These are phyloP conservation scores for Planiliza haematocheilus DNA, from an alignment of 2,113 vertebrate genomes.

Conservation along the genomic window DNA sequence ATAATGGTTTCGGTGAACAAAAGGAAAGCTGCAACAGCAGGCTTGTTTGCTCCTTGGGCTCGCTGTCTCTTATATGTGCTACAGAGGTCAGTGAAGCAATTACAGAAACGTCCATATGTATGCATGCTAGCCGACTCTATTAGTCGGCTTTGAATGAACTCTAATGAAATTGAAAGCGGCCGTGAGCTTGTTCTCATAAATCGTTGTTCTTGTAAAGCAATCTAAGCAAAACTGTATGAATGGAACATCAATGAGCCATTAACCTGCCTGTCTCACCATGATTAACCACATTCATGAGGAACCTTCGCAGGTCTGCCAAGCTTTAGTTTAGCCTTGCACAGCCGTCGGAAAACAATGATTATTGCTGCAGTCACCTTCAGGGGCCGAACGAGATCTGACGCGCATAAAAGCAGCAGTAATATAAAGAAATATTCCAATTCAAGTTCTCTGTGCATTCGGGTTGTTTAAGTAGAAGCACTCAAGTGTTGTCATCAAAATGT, in stretches of 20 bases:
- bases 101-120: too few species aligned
- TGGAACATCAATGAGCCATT: constrained; percentile 1
- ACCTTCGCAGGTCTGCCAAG: background rate
- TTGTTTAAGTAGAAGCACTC: too few species aligned
- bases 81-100: background rate
- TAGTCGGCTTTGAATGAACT: too few species aligned
- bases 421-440: too few species aligned
- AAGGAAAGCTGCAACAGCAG: constrained; percentile 1
- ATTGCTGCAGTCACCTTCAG: too few species aligned
- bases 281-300: constrained; percentile 2
- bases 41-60: constrained; percentile 1
- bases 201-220: background rate
- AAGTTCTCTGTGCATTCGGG: too few species aligned
- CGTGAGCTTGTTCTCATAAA: background rate
- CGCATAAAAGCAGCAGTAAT: too few species aligned
- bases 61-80: background rate
- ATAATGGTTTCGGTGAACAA: constrained; percentile 19
- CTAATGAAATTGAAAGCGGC: background rate
- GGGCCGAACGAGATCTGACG: too few species aligned
- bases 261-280: constrained; percentile 7
- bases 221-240: background rate
- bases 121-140: too few species aligned
- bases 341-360: too few species aligned
- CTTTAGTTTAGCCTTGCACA: constrained; percentile 1
- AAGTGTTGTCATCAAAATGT: too few species aligned